Conservation (phyloP, 2,113 vertebrate genomes). For the Ariopsis seemanni region DNA sequence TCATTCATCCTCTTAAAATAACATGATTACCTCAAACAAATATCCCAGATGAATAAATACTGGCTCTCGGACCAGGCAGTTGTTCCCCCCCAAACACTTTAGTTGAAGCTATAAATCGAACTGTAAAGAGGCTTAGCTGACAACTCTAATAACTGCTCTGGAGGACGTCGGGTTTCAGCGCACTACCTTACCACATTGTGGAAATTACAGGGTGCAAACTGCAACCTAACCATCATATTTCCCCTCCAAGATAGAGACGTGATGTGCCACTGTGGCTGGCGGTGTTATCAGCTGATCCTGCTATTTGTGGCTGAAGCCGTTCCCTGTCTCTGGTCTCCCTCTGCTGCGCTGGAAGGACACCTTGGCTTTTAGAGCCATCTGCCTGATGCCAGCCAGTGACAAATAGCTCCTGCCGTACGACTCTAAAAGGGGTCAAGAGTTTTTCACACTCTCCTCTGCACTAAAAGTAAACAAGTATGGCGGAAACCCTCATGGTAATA, state of each 20-base stretch:
- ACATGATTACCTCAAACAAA: conserved; percentile 23
- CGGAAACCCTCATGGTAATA: conserved; percentile 47
- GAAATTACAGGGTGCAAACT: conserved; percentile 51
- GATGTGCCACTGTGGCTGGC: conserved; percentile 27
- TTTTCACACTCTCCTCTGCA: conserved; percentile 38
- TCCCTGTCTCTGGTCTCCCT: conserved; percentile 33
- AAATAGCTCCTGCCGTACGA: conserved; percentile 51
- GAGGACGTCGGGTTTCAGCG: conserved; percentile 37
- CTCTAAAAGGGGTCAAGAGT: conserved; percentile 60
- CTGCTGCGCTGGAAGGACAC: conserved; percentile 43
- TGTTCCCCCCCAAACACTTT: conserved; percentile 3
- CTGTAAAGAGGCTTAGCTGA: conserved; percentile 45
- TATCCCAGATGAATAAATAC: conserved; percentile 1
- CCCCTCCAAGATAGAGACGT: conserved; percentile 25
- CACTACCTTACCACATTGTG: conserved; percentile 17
- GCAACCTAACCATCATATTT: conserved; percentile 42
- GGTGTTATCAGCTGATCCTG: conserved; percentile 47
- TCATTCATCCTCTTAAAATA: conserved; percentile 37
- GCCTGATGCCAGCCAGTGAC: conserved; percentile 43
- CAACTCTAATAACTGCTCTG: conserved; percentile 43
- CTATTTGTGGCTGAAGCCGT: conserved; percentile 32
- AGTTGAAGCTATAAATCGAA: conserved; percentile 42
- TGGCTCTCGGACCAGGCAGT: conserved; percentile 1
- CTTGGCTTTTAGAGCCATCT: conserved; percentile 53
- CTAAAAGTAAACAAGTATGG: conserved; percentile 52